Evolutionary conservation across 2,888 invertebrate species (phyloP).

Genomic region (Belgica antarctica): DNA sequence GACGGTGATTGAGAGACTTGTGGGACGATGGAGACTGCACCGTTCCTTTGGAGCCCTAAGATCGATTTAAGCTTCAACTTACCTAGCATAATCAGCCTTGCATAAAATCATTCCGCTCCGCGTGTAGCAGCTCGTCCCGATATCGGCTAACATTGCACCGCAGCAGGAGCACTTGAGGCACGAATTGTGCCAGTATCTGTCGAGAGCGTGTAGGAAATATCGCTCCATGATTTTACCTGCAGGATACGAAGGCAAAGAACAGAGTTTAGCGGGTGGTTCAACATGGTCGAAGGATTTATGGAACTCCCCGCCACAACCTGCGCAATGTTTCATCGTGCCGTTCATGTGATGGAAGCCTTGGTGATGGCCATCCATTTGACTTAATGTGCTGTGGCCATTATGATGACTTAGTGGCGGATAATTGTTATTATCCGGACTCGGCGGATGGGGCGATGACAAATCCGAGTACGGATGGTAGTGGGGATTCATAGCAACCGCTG

Average conservation of each 20-base stretch:
- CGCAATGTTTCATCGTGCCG: conserved; percentile 71
- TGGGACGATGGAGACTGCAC: neutral
- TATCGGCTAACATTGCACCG: conserved; percentile 83
- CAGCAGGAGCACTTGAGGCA: conserved; percentile 94
- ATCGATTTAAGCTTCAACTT: conserved; percentile 53
- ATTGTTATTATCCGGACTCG: conserved; percentile 71
- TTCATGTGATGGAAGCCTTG: conserved; percentile 49
- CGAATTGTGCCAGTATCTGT: conserved; percentile 94
- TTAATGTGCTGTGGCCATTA: conserved; percentile 52
- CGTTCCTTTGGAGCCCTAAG: no score
- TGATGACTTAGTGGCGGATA: conserved; percentile 58
- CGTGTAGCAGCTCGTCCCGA: conserved; percentile 88
- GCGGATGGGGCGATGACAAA: conserved; percentile 74
- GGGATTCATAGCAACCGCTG: conserved; percentile 86
- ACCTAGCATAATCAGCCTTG: conserved; percentile 94
- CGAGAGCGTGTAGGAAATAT: conserved; percentile 86
- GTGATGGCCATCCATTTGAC: conserved; percentile 46
- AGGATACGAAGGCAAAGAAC: neutral
- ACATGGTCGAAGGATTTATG: conserved; percentile 25
- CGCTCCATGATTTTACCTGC: conserved; percentile 78
- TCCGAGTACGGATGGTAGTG: conserved; percentile 84
- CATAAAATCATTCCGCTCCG: conserved; percentile 92
- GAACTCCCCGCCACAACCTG: conserved; percentile 75
- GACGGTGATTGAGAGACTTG: neutral
- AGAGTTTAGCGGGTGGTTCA: no score